These are phyloP conservation scores for Ailuropoda melanoleuca DNA, from an alignment of 2,113 vertebrate species.

Conservation along the genomic window DNA sequence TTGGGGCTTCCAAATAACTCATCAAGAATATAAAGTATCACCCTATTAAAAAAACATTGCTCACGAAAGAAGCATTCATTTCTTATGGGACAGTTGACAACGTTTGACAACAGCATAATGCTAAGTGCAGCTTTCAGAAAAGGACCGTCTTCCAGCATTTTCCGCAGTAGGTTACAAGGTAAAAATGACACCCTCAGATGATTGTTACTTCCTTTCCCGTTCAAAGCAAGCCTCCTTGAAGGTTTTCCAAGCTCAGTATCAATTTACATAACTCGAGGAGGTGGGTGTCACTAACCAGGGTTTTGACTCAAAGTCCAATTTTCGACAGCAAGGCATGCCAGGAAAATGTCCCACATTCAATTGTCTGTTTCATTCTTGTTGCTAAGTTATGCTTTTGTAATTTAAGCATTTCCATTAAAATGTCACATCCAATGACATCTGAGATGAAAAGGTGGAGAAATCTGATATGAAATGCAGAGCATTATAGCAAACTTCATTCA, in stretches of 20 bases:
- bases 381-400: constrained; percentile 59
- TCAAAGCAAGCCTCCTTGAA: constrained; percentile 72
- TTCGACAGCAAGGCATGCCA: constrained; percentile 32
- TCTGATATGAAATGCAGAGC: not conserved
- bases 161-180: constrained; percentile 56
- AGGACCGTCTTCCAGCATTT: constrained; percentile 57
- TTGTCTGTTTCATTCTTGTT: not conserved
- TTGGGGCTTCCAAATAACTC: constrained; percentile 17
- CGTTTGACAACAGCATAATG: not conserved
- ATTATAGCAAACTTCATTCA: not conserved
- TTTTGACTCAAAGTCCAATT: constrained; percentile 32
- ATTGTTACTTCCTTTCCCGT: constrained; percentile 51
- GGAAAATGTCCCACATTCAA: not conserved
- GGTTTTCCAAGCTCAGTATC: constrained; percentile 63
- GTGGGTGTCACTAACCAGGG: constrained; percentile 24
- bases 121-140: constrained; percentile 18
- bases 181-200: constrained; percentile 52
- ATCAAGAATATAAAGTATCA: not conserved
- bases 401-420: constrained; percentile 68
- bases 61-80: not conserved
- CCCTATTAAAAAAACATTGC: not conserved
- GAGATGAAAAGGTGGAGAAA: constrained; percentile 53
- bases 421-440: constrained; percentile 35
- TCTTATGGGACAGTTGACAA: not conserved
- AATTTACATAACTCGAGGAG: constrained; percentile 66